Conservation (phyloP, 2,113 vertebrate genomes). For the Onychorhynchus coronatus region DNA sequence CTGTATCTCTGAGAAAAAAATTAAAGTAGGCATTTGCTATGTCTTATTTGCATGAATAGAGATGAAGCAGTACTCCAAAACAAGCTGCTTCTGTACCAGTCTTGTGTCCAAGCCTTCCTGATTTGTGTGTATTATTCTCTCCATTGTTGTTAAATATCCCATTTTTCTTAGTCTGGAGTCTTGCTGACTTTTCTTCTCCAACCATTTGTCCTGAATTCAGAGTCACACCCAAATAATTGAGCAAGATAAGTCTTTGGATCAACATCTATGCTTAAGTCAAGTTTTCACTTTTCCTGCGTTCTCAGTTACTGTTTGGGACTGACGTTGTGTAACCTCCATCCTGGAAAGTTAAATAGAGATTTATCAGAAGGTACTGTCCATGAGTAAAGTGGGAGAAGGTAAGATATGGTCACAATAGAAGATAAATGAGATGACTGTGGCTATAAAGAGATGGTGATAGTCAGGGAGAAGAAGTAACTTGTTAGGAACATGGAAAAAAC, state of each 20-base stretch:
- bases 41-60: background rate
- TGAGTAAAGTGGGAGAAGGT: background rate
- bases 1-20: background rate
- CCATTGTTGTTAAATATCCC: background rate
- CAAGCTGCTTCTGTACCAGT: background rate
- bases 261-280: background rate
- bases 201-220: background rate
- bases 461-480: background rate
- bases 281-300: background rate
- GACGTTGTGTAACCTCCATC: background rate
- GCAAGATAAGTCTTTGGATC: background rate
- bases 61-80: background rate
- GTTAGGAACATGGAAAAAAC: background rate
- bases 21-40: background rate
- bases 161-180: background rate
- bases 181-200: background rate
- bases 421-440: background rate
- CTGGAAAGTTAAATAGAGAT: background rate
- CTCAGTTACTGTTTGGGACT: background rate
- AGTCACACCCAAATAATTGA: background rate
- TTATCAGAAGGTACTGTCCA: background rate
- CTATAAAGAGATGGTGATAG: background rate
- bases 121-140: background rate
- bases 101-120: background rate
- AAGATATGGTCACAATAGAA: background rate